These are phyloP conservation scores for Etheostoma perlongum DNA, from an alignment of 2,797 vertebrate species.

Conservation along the genomic window DNA sequence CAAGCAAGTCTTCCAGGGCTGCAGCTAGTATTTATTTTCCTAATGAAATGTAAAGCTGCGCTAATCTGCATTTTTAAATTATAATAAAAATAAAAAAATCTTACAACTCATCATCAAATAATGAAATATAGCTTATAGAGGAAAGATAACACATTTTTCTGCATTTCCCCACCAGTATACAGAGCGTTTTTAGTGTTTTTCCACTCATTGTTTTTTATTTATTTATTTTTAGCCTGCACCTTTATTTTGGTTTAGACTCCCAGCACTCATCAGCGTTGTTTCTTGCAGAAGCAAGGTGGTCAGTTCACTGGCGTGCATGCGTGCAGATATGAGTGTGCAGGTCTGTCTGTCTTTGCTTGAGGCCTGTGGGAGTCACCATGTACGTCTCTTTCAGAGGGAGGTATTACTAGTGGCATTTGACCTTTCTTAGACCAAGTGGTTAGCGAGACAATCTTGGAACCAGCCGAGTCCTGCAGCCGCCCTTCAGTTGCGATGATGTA, in stretches of 20 bases:
- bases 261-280: not conserved
- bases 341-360: conserved; percentile 32
- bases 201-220: not conserved
- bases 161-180: not conserved
- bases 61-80: not conserved
- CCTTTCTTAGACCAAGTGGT: conserved; percentile 61
- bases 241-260: not conserved
- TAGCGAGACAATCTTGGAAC: conserved; percentile 16
- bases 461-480: conserved; percentile 24
- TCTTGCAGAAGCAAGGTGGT: conserved; percentile 12
- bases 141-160: not conserved
- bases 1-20: not conserved
- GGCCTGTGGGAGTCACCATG: conserved; percentile 33
- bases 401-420: conserved; percentile 62
- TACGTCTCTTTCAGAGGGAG: conserved; percentile 31
- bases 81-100: too few relatives aligned
- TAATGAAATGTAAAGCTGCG: not conserved
- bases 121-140: not conserved
- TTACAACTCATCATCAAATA: too few relatives aligned
- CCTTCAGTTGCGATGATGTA: conserved; percentile 41
- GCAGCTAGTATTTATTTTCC: not conserved
- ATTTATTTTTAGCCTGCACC: not conserved
- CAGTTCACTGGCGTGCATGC: conserved; percentile 1
- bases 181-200: not conserved
- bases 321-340: not conserved